Conservation (phyloP, 2,888 invertebrate species). For the Sesia apiformis region DNA sequence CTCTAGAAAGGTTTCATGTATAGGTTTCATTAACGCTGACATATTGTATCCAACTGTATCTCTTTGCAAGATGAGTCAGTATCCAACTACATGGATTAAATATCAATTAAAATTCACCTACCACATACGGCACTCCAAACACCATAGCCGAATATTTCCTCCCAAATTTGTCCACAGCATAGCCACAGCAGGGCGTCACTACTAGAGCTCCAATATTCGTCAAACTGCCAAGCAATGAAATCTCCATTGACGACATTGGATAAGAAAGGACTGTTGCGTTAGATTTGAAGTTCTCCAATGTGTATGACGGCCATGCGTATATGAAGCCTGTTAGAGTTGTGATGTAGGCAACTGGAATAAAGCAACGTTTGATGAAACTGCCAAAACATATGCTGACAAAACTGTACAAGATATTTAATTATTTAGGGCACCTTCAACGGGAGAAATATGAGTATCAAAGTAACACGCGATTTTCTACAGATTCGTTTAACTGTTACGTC, state of each 20-base stretch:
- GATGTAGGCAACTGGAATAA: constrained; percentile 40
- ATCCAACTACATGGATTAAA: not conserved
- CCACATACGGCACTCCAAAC: constrained; percentile 51
- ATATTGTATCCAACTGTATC: not conserved
- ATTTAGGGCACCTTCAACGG: too few species aligned
- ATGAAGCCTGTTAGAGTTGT: constrained; percentile 47
- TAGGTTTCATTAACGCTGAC: too few species aligned
- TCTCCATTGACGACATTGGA: constrained; percentile 41
- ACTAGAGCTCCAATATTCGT: constrained; percentile 49
- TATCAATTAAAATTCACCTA: constrained; percentile 24
- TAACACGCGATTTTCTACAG: too few species aligned
- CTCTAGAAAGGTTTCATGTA: too few species aligned
- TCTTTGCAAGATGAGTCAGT: not conserved
- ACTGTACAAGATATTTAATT: too few species aligned
- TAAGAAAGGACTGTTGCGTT: constrained; percentile 42
- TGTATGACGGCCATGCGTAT: constrained; percentile 57
- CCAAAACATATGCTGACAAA: too few species aligned
- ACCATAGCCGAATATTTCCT: constrained; percentile 54
- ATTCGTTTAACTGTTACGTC: too few species aligned
- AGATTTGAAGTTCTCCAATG: constrained; percentile 41
- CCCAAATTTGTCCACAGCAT: constrained; percentile 42
- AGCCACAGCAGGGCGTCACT: constrained; percentile 46
- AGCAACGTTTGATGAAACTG: not conserved
- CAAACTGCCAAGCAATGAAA: constrained; percentile 51
- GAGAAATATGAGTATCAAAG: too few species aligned